Evolutionary conservation across 1,140 invertebrate species (phyloP).

Genomic region (Zaprionus gabonicus): DNA sequence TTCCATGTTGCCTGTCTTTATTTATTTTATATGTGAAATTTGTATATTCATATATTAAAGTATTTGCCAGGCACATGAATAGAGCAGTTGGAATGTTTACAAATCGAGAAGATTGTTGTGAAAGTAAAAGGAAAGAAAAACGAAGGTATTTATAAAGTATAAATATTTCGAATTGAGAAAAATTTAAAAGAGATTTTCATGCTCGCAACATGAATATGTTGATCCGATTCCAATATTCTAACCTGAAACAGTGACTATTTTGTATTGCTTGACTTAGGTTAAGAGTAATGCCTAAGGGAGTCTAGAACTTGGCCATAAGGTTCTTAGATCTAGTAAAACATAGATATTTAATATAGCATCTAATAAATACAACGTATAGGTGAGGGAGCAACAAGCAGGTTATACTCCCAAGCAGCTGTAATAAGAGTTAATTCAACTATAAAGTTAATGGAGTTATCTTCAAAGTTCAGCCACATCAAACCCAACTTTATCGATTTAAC

Average conservation of each 20-base stretch:
- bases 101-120: slow-evolving; percentile 2
- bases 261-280: not conserved
- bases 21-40: slow-evolving; percentile 40
- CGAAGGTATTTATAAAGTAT: not conserved
- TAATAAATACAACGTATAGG: no score
- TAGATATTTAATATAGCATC: no score
- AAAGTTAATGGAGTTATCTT: not conserved
- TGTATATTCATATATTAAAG: slow-evolving; percentile 15
- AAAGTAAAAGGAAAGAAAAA: not conserved
- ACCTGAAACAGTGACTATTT: not conserved
- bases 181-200: not conserved
- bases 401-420: not conserved
- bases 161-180: not conserved
- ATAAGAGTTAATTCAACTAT: not conserved
- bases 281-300: not conserved
- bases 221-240: not conserved
- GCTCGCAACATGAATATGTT: not conserved
- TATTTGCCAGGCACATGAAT: not conserved
- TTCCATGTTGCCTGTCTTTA: slow-evolving; percentile 5
- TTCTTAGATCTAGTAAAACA: no score
- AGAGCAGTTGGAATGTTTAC: not conserved
- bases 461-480: not conserved
- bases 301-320: not conserved
- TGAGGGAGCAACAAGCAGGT: no score
- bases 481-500: not conserved